Evolutionary conservation across 2,888 invertebrate species (phyloP).

Genomic region (Saturnia pavonia): DNA sequence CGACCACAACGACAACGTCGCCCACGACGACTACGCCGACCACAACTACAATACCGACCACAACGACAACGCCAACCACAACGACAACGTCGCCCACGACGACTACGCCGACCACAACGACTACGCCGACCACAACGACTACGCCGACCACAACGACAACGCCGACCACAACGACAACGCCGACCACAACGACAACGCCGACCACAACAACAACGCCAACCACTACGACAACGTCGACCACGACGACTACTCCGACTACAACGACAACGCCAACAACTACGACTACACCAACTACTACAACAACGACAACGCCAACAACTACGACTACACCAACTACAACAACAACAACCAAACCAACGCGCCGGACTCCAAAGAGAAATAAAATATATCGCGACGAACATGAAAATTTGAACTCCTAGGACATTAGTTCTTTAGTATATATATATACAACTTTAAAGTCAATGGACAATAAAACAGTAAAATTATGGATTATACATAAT

Average conservation of each 20-base stretch:
- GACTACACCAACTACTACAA: slow-evolving; percentile 22
- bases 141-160: slow-evolving; percentile 25
- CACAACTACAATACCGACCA: slow-evolving; percentile 26
- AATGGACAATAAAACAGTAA: neutral
- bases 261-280: slow-evolving; percentile 23
- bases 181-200: slow-evolving; percentile 22
- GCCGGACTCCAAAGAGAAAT: slow-evolving; percentile 14
- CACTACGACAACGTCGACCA: slow-evolving; percentile 22
- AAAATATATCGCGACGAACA: slow-evolving; percentile 21
- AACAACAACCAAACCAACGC: slow-evolving; percentile 19
- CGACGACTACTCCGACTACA: slow-evolving; percentile 21
- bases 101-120: slow-evolving; percentile 22
- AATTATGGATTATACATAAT: neutral
- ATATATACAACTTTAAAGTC: neutral
- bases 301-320: slow-evolving; percentile 26
- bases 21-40: slow-evolving; percentile 25
- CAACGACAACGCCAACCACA: slow-evolving; percentile 27
- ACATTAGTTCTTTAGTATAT: neutral
- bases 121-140: slow-evolving; percentile 19
- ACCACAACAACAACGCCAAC: slow-evolving; percentile 21
- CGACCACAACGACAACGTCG: slow-evolving; percentile 18
- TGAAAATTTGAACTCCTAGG: slow-evolving; percentile 20
- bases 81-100: slow-evolving; percentile 26
- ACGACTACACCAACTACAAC: slow-evolving; percentile 23
- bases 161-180: neutral